Evolutionary conservation across 2,113 vertebrate genomes (phyloP).

Genomic region (Jaculus jaculus): DNA sequence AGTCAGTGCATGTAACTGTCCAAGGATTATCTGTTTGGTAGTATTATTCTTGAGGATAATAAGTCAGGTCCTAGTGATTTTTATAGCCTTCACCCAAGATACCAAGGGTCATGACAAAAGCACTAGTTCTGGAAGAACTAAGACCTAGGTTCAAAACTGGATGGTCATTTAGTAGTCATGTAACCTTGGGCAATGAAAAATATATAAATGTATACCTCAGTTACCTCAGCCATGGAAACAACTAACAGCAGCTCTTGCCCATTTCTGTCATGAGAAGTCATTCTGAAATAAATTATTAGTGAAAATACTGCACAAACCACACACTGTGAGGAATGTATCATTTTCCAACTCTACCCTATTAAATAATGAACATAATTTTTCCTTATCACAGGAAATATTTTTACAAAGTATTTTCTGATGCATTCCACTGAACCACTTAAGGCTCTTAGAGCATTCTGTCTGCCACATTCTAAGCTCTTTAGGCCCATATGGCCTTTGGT

Average conservation of each 20-base stretch:
- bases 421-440: background rate
- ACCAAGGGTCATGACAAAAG: background rate
- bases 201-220: background rate
- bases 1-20: background rate
- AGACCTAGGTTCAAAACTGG: background rate
- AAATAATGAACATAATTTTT: constrained; percentile 6
- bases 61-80: background rate
- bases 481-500: background rate
- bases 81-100: background rate
- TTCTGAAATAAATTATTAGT: constrained; percentile 6
- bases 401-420: constrained; percentile 27
- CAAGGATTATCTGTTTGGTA: background rate
- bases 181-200: background rate
- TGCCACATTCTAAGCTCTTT: background rate
- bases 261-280: background rate
- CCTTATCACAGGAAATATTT: background rate
- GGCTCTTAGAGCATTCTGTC: background rate
- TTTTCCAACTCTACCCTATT: constrained; percentile 31
- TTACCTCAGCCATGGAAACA: background rate
- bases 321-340: background rate
- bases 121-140: background rate
- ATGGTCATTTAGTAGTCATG: background rate
- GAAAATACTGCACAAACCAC: background rate
- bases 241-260: background rate
- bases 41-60: background rate